Evolutionary conservation across 2,888 invertebrate genomes (phyloP).

Genomic region (Geotrupes spiniger): DNA sequence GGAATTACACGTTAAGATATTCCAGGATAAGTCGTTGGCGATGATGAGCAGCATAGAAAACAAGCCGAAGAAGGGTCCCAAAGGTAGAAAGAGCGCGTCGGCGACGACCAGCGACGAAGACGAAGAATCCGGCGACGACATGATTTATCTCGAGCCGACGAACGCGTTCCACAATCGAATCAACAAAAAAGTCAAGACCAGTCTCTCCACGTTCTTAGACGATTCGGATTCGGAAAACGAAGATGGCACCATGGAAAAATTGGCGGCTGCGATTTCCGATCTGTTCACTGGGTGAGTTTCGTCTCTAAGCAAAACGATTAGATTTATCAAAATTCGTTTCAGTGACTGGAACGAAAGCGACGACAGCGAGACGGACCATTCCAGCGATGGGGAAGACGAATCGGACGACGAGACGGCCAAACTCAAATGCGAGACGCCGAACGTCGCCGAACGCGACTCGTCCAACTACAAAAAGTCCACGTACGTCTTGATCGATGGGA

Average conservation of each 20-base stretch:
- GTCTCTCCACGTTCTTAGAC: slow-evolving; percentile 55
- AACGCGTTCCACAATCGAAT: slow-evolving; percentile 39
- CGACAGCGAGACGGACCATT: slow-evolving; percentile 51
- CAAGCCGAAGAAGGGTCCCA: slow-evolving; percentile 31
- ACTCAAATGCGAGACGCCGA: slow-evolving; percentile 26
- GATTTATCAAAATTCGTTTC: slow-evolving; percentile 17
- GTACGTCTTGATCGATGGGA: slow-evolving; percentile 67
- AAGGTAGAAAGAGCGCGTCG: slow-evolving; percentile 30
- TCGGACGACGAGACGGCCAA: slow-evolving; percentile 34
- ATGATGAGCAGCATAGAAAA: slow-evolving; percentile 38
- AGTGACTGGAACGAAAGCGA: slow-evolving; percentile 51
- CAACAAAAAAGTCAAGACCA: slow-evolving; percentile 50
- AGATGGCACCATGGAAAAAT: slow-evolving; percentile 65
- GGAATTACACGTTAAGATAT: slow-evolving; percentile 66
- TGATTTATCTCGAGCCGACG: slow-evolving; percentile 48
- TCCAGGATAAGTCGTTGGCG: slow-evolving; percentile 52
- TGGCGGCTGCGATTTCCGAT: slow-evolving; percentile 71
- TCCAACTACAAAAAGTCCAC: slow-evolving; percentile 53
- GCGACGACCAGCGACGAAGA: slow-evolving; percentile 41
- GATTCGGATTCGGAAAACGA: slow-evolving; percentile 76
- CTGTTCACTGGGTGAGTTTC: slow-evolving; percentile 67
- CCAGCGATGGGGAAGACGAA: slow-evolving; percentile 54
- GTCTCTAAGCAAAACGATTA: slow-evolving; percentile 1
- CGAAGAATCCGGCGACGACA: slow-evolving; percentile 48
- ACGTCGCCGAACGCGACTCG: slow-evolving; percentile 19